Percentiles rank a stretch among this genome's conserved stretches.
Conservation (phyloP, 2,888 invertebrate genomes). For the Ormyrus rosae region DNA sequence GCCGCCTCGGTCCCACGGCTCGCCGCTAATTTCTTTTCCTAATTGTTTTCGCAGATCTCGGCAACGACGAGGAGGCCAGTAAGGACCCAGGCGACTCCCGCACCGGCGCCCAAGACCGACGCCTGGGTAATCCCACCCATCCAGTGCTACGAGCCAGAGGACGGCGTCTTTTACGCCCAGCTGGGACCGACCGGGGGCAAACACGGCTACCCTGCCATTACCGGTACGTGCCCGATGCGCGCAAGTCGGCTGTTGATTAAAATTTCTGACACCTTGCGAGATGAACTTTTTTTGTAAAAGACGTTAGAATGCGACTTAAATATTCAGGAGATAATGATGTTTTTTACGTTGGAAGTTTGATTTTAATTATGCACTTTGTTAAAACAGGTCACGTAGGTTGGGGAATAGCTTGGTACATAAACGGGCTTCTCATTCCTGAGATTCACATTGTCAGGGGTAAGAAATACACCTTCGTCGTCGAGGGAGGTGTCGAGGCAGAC, state of each 20-base stretch:
- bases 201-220: slow-evolving; percentile 92
- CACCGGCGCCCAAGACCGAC: slow-evolving; percentile 79
- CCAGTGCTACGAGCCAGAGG: slow-evolving; percentile 92
- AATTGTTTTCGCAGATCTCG: neutral
- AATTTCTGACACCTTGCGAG: neutral
- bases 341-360: no score
- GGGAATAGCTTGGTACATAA: slow-evolving; percentile 97
- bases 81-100: slow-evolving; percentile 78
- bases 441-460: slow-evolving; percentile 91
- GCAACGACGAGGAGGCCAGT: slow-evolving; percentile 71
- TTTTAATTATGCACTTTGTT: neutral
- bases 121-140: slow-evolving; percentile 94
- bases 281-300: neutral
- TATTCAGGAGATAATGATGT: no score
- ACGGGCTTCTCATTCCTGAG: slow-evolving; percentile 93
- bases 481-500: slow-evolving; percentile 88
- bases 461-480: slow-evolving; percentile 91
- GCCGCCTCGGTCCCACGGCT: neutral
- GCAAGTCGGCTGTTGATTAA: neutral
- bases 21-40: neutral
- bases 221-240: slow-evolving; percentile 78
- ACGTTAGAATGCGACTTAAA: no score
- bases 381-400: slow-evolving; percentile 90
- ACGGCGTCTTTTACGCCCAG: slow-evolving; percentile 94
- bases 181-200: slow-evolving; percentile 95